Conservation (phyloP, 2,113 vertebrate genomes). For the Elgaria multicarinata region DNA sequence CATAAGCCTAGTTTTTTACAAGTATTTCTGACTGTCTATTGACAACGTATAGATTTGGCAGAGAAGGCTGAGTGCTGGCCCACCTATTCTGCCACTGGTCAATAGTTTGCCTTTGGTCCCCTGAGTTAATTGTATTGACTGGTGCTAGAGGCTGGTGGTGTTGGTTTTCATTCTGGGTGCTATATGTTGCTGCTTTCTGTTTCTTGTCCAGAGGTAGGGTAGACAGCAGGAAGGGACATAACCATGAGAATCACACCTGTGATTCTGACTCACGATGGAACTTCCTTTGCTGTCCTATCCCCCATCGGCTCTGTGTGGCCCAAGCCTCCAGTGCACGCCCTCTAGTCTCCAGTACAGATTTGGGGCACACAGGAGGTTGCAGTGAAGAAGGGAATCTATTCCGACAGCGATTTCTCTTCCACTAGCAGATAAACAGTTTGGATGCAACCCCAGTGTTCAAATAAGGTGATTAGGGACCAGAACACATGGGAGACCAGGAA, state of each 20-base stretch:
- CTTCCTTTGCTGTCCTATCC: too few species aligned
- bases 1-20: not conserved
- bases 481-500: not conserved
- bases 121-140: not conserved
- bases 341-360: too few species aligned
- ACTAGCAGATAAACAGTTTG: too few species aligned
- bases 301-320: too few species aligned
- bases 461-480: not conserved
- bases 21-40: not conserved
- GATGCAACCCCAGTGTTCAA: not conserved
- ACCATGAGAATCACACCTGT: not conserved
- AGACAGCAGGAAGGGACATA: not conserved
- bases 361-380: too few species aligned
- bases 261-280: not conserved
- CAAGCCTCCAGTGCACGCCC: too few species aligned
- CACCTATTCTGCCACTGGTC: not conserved
- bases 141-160: not conserved
- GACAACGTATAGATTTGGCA: not conserved
- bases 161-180: not conserved
- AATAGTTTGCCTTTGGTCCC: not conserved
- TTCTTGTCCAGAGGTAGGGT: not conserved
- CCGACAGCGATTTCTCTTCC: too few species aligned
- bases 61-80: not conserved
- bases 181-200: not conserved
- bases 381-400: too few species aligned